Evolutionary conservation across 2,113 vertebrate genomes (phyloP).

Genomic region (Azemiops feae): DNA sequence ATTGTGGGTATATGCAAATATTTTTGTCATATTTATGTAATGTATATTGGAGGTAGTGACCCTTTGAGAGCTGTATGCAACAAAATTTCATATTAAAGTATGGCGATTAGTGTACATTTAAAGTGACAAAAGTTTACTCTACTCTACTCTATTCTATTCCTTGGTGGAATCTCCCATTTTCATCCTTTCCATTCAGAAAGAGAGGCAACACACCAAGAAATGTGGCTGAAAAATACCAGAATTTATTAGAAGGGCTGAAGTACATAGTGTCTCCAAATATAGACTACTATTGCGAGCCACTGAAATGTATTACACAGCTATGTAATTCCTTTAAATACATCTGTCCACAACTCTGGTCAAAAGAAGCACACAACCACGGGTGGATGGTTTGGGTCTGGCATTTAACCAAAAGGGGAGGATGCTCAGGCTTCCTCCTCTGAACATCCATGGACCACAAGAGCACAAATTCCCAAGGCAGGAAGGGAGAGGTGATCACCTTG

Average conservation of each 20-base stretch:
- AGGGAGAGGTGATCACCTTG: not conserved
- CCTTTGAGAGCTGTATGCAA: too few species aligned
- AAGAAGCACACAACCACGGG: not conserved
- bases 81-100: too few species aligned
- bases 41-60: too few species aligned
- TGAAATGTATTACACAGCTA: slow-evolving; percentile 37
- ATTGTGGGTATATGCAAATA: too few species aligned
- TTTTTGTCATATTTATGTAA: too few species aligned
- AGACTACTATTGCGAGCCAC: not conserved
- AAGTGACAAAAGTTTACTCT: too few species aligned
- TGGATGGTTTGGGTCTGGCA: fast-evolving
- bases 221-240: slow-evolving; percentile 57
- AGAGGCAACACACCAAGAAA: slow-evolving; percentile 8
- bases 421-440: not conserved
- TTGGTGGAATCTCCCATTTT: not conserved
- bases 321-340: slow-evolving; percentile 1
- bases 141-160: too few species aligned
- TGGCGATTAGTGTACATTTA: too few species aligned
- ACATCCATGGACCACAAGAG: too few species aligned
- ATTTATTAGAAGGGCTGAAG: slow-evolving; percentile 65
- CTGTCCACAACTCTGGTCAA: not conserved
- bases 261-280: slow-evolving; percentile 58
- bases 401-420: slow-evolving; percentile 4
- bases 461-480: not conserved
- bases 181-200: not conserved